These are phyloP conservation scores for Ectemnius cavifrons DNA, from an alignment of 2,888 invertebrate genomes.

Conservation along the genomic window DNA sequence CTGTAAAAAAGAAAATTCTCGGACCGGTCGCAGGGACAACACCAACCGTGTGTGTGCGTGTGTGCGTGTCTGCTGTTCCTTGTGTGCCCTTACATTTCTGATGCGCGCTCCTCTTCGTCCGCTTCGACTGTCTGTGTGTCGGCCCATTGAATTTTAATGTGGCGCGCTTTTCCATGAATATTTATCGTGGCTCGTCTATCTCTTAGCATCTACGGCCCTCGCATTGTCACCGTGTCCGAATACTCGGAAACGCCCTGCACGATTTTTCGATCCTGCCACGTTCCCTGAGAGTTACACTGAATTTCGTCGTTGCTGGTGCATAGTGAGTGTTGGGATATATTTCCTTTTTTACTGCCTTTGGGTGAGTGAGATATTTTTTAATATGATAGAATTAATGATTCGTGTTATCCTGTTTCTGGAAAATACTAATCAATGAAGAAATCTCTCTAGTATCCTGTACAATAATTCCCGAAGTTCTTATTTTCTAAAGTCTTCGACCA, in stretches of 20 bases:
- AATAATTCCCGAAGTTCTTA: no score
- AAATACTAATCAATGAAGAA: no score
- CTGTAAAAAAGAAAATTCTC: conserved; percentile 24
- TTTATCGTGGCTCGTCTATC: conserved; percentile 1
- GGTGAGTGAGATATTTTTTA: no score
- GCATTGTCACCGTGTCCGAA: background rate
- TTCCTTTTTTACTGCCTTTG: no score
- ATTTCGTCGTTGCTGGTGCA: no score
- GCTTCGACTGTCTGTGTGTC: background rate
- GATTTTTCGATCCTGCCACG: no score
- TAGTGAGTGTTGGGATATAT: no score
- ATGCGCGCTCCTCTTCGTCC: conserved; percentile 17
- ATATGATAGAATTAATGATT: no score
- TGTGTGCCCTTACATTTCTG: conserved; percentile 35
- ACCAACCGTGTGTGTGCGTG: background rate
- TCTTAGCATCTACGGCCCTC: background rate
- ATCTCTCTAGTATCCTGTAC: no score
- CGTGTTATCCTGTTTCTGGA: no score
- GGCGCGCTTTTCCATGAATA: conserved; percentile 16
- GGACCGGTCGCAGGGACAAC: conserved; percentile 1
- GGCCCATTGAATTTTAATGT: conserved; percentile 46
- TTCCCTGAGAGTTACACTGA: no score
- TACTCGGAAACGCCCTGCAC: background rate
- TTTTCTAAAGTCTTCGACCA: no score
- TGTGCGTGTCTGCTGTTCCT: background rate